These are phyloP conservation scores for Tetramorium simillimum DNA, from an alignment of 1,140 invertebrate genomes.

Conservation along the genomic window DNA sequence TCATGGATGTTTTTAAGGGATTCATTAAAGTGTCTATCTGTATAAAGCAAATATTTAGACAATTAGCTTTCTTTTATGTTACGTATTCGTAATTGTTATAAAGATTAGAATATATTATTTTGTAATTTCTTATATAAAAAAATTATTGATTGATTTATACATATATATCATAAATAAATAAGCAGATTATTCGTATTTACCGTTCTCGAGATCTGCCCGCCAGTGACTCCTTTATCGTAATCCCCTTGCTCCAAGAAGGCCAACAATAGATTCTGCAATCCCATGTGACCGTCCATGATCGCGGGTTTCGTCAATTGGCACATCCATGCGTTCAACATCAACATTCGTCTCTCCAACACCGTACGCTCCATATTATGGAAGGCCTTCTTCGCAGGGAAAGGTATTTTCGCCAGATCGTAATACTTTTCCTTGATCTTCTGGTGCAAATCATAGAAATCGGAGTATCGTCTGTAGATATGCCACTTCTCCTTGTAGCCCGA, in stretches of 20 bases:
- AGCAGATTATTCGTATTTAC: constrained; percentile 77
- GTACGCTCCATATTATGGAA: constrained; percentile 96
- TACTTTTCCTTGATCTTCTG: constrained; percentile 92
- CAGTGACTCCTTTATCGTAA: constrained; percentile 89
- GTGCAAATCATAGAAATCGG: constrained; percentile 96
- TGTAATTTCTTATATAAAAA: neutral
- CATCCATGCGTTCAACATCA: constrained; percentile 94
- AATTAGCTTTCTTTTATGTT: constrained; percentile 7
- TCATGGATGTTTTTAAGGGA: constrained; percentile 93
- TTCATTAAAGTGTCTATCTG: constrained; percentile 92
- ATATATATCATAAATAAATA: neutral
- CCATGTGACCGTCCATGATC: constrained; percentile 88
- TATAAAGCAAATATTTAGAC: constrained; percentile 72
- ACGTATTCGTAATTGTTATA: neutral
- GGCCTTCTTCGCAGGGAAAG: constrained; percentile 96
- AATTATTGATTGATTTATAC: neutral
- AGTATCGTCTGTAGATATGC: constrained; percentile 94
- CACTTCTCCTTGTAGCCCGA: constrained; percentile 90
- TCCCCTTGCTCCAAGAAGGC: constrained; percentile 93
- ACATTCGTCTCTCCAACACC: constrained; percentile 94
- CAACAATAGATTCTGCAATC: constrained; percentile 89
- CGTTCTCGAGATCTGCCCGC: constrained; percentile 87
- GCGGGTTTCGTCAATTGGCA: constrained; percentile 89
- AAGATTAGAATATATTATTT: neutral
- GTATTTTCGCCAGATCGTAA: constrained; percentile 91